phyloP scores from a whole-genome alignment of 2,888 invertebrate genomes.

The Meteorus cinctellus region DNA sequence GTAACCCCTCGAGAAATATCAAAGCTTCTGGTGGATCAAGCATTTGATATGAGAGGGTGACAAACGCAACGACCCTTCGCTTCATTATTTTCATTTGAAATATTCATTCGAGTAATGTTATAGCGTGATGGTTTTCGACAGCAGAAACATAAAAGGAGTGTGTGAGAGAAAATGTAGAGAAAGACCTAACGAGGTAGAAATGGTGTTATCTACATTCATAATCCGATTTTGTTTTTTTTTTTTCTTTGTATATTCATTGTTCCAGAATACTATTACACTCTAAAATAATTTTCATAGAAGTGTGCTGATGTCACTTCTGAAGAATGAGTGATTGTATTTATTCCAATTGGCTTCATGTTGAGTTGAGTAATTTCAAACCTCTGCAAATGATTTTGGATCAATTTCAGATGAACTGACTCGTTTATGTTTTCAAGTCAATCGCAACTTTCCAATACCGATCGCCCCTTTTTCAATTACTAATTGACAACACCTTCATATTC shows the following conservation, averaged over 20 bases:
- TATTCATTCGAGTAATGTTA: slow-evolving; percentile 11
- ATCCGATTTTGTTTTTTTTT: background rate
- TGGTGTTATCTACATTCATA: background rate
- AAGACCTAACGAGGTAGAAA: background rate
- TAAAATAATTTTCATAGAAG: no score
- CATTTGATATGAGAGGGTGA: background rate
- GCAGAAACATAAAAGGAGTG: background rate
- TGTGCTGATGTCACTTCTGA: no score
- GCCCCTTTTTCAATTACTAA: no score
- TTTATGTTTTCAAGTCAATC: no score
- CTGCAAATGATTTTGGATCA: no score
- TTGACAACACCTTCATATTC: no score
- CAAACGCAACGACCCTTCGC: slow-evolving; percentile 25
- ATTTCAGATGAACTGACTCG: no score
- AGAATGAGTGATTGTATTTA: no score
- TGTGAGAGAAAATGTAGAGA: background rate
- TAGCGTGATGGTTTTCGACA: background rate
- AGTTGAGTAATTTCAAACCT: no score
- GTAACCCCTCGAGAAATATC: slow-evolving; percentile 24
- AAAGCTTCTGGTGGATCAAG: slow-evolving; percentile 22
- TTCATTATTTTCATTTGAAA: slow-evolving; percentile 26
- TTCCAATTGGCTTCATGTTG: no score
- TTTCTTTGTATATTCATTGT: background rate
- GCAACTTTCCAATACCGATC: no score
- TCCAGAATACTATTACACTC: no score